These are phyloP conservation scores for Athripsodes cinereus DNA, from an alignment of 2,888 invertebrate genomes.

Conservation along the genomic window DNA sequence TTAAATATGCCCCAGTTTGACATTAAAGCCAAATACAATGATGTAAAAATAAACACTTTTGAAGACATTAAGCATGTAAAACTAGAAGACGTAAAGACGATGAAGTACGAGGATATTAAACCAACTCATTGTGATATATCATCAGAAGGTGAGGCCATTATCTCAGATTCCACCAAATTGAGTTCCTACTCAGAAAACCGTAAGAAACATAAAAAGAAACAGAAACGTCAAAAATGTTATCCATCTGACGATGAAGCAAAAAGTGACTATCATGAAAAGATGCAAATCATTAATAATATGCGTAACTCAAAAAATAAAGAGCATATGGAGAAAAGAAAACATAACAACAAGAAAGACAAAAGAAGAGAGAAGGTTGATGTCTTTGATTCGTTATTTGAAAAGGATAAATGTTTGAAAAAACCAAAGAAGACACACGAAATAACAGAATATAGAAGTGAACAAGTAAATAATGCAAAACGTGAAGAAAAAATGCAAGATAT, in stretches of 20 bases:
- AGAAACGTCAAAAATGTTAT: constrained; percentile 68
- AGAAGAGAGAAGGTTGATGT: constrained; percentile 51
- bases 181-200: constrained; percentile 46
- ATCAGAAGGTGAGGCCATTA: constrained; percentile 45
- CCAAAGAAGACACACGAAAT: constrained; percentile 42
- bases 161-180: constrained; percentile 36
- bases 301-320: constrained; percentile 40
- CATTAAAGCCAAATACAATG: constrained; percentile 13
- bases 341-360: constrained; percentile 54
- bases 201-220: constrained; percentile 80
- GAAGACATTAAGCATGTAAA: constrained; percentile 14
- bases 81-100: constrained; percentile 16
- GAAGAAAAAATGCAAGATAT: constrained; percentile 85
- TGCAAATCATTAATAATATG: constrained; percentile 25
- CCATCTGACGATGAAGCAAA: constrained; percentile 54
- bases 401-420: constrained; percentile 53
- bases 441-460: constrained; percentile 35
- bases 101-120: constrained; percentile 30
- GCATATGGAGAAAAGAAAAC: constrained; percentile 48
- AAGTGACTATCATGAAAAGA: constrained; percentile 30
- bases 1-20: constrained; percentile 11
- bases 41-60: constrained; percentile 7
- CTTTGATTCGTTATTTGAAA: constrained; percentile 43
- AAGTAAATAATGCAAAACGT: constrained; percentile 47
- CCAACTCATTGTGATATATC: constrained; percentile 38